phyloP scores from a whole-genome alignment of 2,888 invertebrate genomes.

The Sympetrum striolatum region DNA sequence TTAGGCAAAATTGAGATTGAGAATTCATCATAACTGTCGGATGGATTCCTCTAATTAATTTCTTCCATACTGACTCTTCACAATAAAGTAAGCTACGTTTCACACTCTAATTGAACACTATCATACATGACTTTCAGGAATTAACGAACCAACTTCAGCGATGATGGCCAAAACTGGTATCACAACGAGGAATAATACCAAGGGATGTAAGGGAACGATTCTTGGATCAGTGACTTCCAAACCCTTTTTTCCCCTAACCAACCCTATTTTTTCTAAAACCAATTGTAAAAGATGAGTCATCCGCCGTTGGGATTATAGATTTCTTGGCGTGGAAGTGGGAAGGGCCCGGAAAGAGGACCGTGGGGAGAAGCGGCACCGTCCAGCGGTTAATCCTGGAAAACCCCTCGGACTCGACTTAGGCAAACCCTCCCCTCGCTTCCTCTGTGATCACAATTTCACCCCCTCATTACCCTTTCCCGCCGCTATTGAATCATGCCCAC shows the following conservation, averaged over 20 bases:
- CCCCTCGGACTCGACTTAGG: background rate
- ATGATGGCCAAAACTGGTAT: too few relatives aligned
- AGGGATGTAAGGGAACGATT: too few relatives aligned
- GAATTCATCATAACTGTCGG: too few relatives aligned
- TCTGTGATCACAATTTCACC: background rate
- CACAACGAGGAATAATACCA: too few relatives aligned
- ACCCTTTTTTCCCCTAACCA: background rate
- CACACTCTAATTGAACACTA: too few relatives aligned
- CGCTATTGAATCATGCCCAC: background rate
- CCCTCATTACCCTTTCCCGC: background rate
- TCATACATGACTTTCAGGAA: too few relatives aligned
- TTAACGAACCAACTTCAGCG: too few relatives aligned
- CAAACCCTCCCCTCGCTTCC: background rate
- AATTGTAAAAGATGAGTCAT: conserved; percentile 21
- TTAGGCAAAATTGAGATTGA: too few relatives aligned
- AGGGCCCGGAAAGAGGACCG: background rate
- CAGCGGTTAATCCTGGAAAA: conserved; percentile 26
- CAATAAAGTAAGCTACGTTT: too few relatives aligned
- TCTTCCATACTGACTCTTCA: too few relatives aligned
- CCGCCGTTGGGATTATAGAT: background rate
- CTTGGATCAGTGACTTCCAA: too few relatives aligned
- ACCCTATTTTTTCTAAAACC: background rate
- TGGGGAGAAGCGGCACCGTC: background rate
- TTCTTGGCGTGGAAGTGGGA: background rate
- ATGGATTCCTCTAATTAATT: too few relatives aligned